Percentiles rank a stretch among this genome's conserved stretches.
Evolutionary conservation across 2,797 vertebrate genomes (phyloP).

Genomic region (Cirrhinus mrigala): DNA sequence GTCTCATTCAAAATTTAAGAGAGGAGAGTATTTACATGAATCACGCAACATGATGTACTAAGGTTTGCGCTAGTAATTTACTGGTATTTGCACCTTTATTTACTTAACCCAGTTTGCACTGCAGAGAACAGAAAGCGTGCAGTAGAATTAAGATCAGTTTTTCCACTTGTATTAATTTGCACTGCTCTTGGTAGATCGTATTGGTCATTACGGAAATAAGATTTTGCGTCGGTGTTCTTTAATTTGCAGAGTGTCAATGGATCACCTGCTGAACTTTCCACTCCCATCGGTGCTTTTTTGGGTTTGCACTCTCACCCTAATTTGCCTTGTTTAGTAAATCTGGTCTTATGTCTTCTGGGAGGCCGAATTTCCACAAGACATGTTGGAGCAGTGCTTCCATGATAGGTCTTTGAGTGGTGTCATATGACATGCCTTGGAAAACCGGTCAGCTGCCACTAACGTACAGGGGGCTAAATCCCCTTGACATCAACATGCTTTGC

Average conservation of each 20-base stretch:
- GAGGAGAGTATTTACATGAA: neutral
- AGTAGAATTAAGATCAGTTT: neutral
- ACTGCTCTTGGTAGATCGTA: neutral
- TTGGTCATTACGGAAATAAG: too few relatives aligned
- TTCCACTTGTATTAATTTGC: neutral
- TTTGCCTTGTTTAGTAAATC: neutral
- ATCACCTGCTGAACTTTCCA: too few relatives aligned
- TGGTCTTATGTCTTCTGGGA: neutral
- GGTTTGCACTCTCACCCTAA: neutral
- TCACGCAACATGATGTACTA: neutral
- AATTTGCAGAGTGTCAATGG: too few relatives aligned
- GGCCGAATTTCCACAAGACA: neutral
- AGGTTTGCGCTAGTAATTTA: neutral
- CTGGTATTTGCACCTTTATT: neutral
- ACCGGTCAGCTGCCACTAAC: neutral
- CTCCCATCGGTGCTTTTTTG: too few relatives aligned
- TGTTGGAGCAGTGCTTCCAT: neutral
- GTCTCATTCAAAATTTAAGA: neutral
- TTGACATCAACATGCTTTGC: neutral
- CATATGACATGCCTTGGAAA: neutral
- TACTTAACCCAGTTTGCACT: neutral
- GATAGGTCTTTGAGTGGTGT: neutral
- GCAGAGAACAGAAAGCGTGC: neutral
- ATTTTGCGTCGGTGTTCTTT: too few relatives aligned
- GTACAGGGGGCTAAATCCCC: neutral